Conservation (phyloP, 2,113 vertebrate species). For the Prionailurus viverrinus region DNA sequence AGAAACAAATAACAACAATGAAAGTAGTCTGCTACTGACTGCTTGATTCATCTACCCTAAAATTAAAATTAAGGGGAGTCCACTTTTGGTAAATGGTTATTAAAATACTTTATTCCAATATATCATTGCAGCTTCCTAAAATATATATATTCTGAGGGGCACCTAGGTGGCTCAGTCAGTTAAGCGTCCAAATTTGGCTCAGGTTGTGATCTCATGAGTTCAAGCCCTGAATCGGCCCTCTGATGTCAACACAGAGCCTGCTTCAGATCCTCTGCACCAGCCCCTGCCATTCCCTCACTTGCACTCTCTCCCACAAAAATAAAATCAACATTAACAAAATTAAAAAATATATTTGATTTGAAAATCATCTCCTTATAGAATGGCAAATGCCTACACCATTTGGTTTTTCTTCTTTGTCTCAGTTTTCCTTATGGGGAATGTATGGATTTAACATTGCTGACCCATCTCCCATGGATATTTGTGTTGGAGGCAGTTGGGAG, state of each 20-base stretch:
- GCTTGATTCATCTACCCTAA: neutral
- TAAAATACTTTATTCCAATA: neutral
- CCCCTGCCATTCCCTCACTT: no score
- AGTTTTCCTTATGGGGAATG: neutral
- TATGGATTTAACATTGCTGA: neutral
- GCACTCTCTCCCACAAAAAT: no score
- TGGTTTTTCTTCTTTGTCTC: neutral
- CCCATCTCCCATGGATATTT: neutral
- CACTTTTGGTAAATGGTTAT: constrained; percentile 41
- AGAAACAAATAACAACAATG: constrained; percentile 67
- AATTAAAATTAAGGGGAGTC: constrained; percentile 50
- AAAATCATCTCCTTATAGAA: neutral
- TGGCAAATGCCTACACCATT: neutral
- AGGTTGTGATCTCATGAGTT: no score
- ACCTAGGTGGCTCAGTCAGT: no score
- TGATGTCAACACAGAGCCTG: no score
- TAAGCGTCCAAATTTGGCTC: no score
- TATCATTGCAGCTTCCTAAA: constrained; percentile 39
- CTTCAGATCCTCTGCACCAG: no score
- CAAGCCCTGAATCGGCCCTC: no score
- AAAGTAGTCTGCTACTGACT: constrained; percentile 31
- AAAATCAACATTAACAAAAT: no score
- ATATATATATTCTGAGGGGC: neutral
- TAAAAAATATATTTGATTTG: neutral
- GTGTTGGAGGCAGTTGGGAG: neutral